Evolutionary conservation across 1,140 invertebrate species (phyloP).

Genomic region (Arion vulgaris): DNA sequence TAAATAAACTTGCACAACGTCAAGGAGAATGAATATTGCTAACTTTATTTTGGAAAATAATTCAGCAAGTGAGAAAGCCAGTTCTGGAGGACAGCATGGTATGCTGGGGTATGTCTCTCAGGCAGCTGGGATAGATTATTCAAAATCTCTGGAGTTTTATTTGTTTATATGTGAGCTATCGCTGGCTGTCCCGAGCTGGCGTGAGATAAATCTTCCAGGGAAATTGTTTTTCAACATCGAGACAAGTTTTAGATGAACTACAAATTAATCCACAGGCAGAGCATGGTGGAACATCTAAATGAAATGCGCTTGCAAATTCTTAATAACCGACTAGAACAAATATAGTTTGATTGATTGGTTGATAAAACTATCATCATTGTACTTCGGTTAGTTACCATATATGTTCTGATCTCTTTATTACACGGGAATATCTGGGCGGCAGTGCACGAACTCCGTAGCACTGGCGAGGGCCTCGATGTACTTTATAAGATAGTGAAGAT

Average conservation of each 20-base stretch:
- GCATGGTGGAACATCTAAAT: conserved; percentile 2
- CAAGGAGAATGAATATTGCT: background rate
- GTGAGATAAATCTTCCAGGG: background rate
- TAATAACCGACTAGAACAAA: background rate
- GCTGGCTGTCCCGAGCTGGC: background rate
- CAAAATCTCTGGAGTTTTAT: conserved; percentile 3
- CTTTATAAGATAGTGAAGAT: no score
- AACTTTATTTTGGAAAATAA: conserved; percentile 4
- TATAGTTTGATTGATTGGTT: no score
- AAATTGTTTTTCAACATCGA: conserved; percentile 6
- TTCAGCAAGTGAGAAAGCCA: background rate
- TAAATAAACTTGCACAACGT: background rate
- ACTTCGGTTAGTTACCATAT: no score
- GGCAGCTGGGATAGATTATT: conserved; percentile 9
- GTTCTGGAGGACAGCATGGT: background rate
- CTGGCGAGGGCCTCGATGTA: no score
- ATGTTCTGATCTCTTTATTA: no score
- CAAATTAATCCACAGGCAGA: background rate
- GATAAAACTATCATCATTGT: no score
- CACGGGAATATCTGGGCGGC: no score
- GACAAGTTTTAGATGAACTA: background rate
- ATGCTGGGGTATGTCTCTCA: background rate
- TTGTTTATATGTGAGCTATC: background rate
- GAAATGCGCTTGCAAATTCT: background rate
- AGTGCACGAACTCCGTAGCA: no score